These are phyloP conservation scores for Trematocara marginatum DNA, from an alignment of 2,113 vertebrate genomes.

Conservation along the genomic window DNA sequence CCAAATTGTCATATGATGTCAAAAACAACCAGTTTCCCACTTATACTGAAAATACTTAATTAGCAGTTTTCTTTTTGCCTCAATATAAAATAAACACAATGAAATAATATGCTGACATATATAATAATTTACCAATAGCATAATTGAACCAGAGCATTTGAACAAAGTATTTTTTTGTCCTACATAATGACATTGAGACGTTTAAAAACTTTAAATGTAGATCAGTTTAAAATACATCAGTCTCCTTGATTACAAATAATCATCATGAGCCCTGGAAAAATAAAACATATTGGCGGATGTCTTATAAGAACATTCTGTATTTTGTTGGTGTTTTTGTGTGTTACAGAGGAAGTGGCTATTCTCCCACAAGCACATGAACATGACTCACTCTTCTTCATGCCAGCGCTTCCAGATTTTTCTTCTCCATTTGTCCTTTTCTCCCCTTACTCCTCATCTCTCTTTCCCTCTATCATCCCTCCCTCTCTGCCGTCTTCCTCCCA, in stretches of 20 bases:
- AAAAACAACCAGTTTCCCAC: neutral
- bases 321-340: constrained; percentile 22
- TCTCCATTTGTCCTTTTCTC: constrained; percentile 40
- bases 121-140: neutral
- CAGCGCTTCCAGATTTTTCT: constrained; percentile 53
- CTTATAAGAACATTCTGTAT: neutral
- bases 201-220: neutral
- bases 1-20: neutral
- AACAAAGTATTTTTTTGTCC: neutral
- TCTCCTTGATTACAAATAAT: neutral
- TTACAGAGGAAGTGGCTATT: constrained; percentile 61
- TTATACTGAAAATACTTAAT: neutral
- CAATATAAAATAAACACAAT: neutral
- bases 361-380: constrained; percentile 64
- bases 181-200: neutral
- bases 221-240: neutral
- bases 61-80: neutral
- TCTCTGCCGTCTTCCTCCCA: neutral
- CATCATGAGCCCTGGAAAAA: neutral
- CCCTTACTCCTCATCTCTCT: neutral
- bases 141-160: neutral
- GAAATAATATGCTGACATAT: neutral
- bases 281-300: neutral
- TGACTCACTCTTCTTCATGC: constrained; percentile 60
- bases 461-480: neutral